Evolutionary conservation across 2,113 vertebrate genomes (phyloP).

Genomic region (Thamnaconus septentrionalis): DNA sequence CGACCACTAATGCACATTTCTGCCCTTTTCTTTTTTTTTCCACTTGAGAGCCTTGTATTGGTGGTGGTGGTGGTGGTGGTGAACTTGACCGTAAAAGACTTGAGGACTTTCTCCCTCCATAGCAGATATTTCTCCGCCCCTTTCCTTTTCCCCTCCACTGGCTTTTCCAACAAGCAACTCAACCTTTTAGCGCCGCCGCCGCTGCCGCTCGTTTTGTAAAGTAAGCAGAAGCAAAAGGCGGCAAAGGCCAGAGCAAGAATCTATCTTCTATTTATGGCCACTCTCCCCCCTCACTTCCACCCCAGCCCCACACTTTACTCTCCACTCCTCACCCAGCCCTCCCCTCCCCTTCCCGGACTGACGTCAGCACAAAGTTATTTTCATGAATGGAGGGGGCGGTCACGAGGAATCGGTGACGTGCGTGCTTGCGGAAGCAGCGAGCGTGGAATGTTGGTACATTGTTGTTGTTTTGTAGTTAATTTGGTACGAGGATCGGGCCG

Average conservation of each 20-base stretch:
- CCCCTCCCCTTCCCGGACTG: conserved; percentile 69
- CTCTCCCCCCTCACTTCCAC: conserved; percentile 47
- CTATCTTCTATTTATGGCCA: conserved; percentile 77
- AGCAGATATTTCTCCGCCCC: too few species aligned
- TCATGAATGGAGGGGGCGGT: conserved; percentile 87
- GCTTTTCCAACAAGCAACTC: too few species aligned
- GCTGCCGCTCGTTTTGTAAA: conserved; percentile 55
- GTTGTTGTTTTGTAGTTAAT: conserved; percentile 83
- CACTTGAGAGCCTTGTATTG: too few species aligned
- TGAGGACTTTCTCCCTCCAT: too few species aligned
- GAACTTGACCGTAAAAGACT: too few species aligned
- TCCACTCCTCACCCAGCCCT: conserved; percentile 34
- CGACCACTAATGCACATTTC: conserved; percentile 45
- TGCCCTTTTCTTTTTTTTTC: background rate
- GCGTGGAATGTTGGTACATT: conserved; percentile 84
- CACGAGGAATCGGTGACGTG: conserved; percentile 80
- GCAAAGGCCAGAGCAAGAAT: conserved; percentile 35
- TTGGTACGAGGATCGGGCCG: conserved; percentile 62
- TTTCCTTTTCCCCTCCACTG: too few species aligned
- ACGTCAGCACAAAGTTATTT: conserved; percentile 84
- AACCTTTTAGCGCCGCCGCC: conserved; percentile 17
- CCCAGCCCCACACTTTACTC: conserved; percentile 35
- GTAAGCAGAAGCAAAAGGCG: conserved; percentile 64
- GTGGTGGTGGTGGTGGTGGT: too few species aligned
- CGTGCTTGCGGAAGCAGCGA: conserved; percentile 79